Evolutionary conservation across 2,113 vertebrate genomes (phyloP).

Genomic region (Patagioenas fasciata): DNA sequence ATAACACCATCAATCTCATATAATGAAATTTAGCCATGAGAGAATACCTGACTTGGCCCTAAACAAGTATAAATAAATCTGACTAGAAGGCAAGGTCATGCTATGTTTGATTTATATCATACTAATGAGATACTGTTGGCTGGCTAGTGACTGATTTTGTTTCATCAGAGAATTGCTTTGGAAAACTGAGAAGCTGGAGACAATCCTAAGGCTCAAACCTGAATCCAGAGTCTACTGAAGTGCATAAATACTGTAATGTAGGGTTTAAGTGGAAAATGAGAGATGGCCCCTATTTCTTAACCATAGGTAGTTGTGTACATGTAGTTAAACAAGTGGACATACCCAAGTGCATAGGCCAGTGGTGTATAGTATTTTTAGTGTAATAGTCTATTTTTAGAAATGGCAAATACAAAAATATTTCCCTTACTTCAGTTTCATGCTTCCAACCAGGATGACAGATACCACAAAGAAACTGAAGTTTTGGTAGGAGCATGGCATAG

Average conservation of each 20-base stretch:
- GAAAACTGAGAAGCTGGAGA: background rate
- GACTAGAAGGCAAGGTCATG: background rate
- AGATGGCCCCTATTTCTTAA: background rate
- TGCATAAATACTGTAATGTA: background rate
- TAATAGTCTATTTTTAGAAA: background rate
- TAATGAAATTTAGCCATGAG: background rate
- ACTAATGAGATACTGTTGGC: background rate
- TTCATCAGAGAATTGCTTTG: background rate
- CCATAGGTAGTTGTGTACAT: background rate
- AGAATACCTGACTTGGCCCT: background rate
- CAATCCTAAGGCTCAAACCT: background rate
- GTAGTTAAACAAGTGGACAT: background rate
- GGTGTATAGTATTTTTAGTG: too few species aligned
- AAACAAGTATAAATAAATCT: constrained; percentile 1
- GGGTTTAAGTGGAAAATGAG: background rate
- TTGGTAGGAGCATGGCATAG: background rate
- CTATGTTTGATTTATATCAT: background rate
- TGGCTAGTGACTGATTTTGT: background rate
- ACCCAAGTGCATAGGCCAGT: background rate
- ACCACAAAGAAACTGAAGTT: background rate
- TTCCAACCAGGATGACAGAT: background rate
- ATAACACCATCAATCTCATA: background rate
- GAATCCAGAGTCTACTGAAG: background rate
- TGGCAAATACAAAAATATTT: background rate
- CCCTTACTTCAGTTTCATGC: background rate